A percentile compares a stretch with the other conserved stretches of the same genome.
These are phyloP conservation scores for Drosophila histrio DNA, from an alignment of 2,888 invertebrate species.

Conservation along the genomic window DNA sequence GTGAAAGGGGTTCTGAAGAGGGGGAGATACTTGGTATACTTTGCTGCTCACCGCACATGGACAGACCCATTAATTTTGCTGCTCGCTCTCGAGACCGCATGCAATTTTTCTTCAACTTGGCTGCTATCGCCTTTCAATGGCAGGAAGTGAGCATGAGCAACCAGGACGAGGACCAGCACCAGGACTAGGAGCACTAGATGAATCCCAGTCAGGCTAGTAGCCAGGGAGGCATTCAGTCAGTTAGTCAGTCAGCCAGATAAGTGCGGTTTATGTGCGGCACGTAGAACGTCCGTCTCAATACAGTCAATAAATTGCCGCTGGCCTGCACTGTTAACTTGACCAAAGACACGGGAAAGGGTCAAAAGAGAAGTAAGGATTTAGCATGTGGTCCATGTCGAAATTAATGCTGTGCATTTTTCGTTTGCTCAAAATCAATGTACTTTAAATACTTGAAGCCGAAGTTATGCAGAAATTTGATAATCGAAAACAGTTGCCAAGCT, in stretches of 20 bases:
- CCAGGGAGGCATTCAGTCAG: constrained; percentile 51
- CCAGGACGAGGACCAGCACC: background rate
- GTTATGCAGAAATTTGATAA: background rate
- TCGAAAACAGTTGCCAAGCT: constrained; percentile 19
- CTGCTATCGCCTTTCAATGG: constrained; percentile 74
- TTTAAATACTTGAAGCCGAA: constrained; percentile 23
- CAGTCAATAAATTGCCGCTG: constrained; percentile 75
- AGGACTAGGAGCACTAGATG: constrained; percentile 7
- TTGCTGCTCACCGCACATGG: constrained; percentile 44
- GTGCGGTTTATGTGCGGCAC: constrained; percentile 78
- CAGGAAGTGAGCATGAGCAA: constrained; percentile 46
- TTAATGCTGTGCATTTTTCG: constrained; percentile 62
- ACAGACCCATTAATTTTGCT: constrained; percentile 76
- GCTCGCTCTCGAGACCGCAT: constrained; percentile 74
- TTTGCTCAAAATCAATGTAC: constrained; percentile 29
- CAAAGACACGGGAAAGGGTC: constrained; percentile 17
- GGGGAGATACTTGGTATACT: constrained; percentile 9
- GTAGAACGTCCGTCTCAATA: constrained; percentile 71
- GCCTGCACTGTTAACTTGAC: constrained; percentile 62
- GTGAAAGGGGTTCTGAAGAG: background rate
- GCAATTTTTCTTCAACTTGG: constrained; percentile 75
- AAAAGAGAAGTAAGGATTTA: constrained; percentile 4
- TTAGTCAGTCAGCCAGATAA: constrained; percentile 76
- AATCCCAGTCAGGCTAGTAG: constrained; percentile 6
- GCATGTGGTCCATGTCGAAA: constrained; percentile 48